Base-by-base conservation (phyloP, 2,888 invertebrate genomes). In the Nephrotoma appendiculata region DNA sequence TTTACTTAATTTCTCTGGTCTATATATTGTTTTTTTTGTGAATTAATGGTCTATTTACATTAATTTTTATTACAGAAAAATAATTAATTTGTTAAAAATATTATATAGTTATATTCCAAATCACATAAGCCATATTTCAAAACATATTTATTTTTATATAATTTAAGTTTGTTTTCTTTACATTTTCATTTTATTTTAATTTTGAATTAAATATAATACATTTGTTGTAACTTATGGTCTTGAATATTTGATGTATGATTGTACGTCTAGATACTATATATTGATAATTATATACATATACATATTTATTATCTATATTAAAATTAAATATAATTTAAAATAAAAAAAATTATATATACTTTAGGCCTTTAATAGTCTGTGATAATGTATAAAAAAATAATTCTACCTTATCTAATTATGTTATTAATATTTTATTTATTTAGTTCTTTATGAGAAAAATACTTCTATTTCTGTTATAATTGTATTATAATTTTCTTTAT, bases 201-300 rank as follows among this genome's bases (percentile, higher is more conserved):
- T 71, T 71, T 71, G 31, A 71, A 71, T 71, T 71, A 71, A 71
- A 31, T 31, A 71, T 71, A 71, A 71, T 71, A 71, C 41, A 42
- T 42, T 84, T 85, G 85, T 85, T 85, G 85, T 85, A 85, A 85
- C 43, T 85, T 71, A 71, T 85, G 85, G 85, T 44, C 85, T 85
- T 85, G 85, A 85, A 85, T 85, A 85, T 85, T 85, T 85, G 85
- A 44, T 85, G 85, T 85, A 85, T 85, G 85, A 85, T 85, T 85
- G 85, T 85, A 85, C 85, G 85, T 85, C 44, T 85, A 85, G 85
- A 44, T 85, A 85, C 85, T 85, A 42, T 84, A 84, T 84, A 84
- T 84, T 42, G 41, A 84, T 84, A 84, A 15, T 42, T 84, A 84
- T 42, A 84, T 42, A 48, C n/a, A 48, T 48, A 84, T 42, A 84